These are phyloP conservation scores for Bradynema listronoti DNA, from an alignment of 1,140 invertebrate genomes.

Conservation along the genomic window DNA sequence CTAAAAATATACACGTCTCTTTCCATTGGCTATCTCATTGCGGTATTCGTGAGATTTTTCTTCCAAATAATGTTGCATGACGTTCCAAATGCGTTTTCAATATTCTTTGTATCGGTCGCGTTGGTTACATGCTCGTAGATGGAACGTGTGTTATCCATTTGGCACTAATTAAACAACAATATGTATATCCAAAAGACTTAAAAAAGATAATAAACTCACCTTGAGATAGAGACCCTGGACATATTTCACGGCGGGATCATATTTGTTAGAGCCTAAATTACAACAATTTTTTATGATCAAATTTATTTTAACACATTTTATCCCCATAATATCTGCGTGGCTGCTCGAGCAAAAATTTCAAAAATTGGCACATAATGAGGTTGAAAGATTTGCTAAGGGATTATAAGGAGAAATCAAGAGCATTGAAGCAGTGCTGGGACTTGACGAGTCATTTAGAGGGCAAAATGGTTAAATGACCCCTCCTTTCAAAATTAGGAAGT, in stretches of 20 bases:
- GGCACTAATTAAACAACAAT: not conserved
- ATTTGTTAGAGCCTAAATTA: slow-evolving; percentile 23
- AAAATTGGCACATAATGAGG: no score
- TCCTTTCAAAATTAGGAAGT: no score
- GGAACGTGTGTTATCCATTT: slow-evolving; percentile 17
- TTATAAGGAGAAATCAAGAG: no score
- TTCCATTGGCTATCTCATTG: slow-evolving; percentile 43
- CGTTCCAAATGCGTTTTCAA: slow-evolving; percentile 36
- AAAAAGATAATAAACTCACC: slow-evolving; percentile 1
- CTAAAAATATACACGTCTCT: no score
- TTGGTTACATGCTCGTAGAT: slow-evolving; percentile 41
- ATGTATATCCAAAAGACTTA: not conserved
- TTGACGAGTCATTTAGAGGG: no score
- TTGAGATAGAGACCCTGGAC: slow-evolving; percentile 23
- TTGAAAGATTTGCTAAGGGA: no score
- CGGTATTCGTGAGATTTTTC: slow-evolving; percentile 38
- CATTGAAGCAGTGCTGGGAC: no score
- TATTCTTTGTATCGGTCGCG: slow-evolving; percentile 41
- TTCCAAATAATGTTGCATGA: slow-evolving; percentile 40
- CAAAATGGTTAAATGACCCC: no score
- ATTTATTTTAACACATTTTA: no score
- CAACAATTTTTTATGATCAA: slow-evolving; percentile 7
- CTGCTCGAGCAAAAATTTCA: no score
- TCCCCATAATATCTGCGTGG: no score
- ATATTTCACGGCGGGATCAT: slow-evolving; percentile 21